These are phyloP conservation scores for Nomia melanderi DNA, from an alignment of 1,140 invertebrate species.

Conservation along the genomic window DNA sequence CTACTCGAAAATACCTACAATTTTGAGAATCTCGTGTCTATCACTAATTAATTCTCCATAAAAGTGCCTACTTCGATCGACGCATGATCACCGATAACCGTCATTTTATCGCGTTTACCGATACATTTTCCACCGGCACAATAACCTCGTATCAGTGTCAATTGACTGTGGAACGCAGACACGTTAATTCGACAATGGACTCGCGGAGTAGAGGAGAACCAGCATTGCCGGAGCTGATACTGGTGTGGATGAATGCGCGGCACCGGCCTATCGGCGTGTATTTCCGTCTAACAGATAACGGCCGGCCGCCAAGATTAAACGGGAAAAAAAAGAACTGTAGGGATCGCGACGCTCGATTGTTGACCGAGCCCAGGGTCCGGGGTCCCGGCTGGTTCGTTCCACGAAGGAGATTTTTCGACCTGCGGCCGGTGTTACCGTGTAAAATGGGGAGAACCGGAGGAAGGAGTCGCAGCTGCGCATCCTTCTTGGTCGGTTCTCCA, in stretches of 20 bases:
- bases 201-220: background rate
- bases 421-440: constrained; percentile 35
- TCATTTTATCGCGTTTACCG: background rate
- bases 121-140: background rate
- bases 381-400: background rate
- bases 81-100: background rate
- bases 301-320: background rate
- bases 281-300: constrained; percentile 44
- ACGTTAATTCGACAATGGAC: background rate
- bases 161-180: constrained; percentile 2
- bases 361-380: background rate
- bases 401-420: constrained; percentile 49
- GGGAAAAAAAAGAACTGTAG: constrained; percentile 10
- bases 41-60: too few species aligned
- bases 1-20: too few species aligned
- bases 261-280: constrained; percentile 9
- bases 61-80: too few species aligned
- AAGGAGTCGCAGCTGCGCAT: constrained; percentile 61
- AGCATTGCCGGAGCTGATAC: background rate
- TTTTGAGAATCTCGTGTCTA: too few species aligned
- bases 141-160: constrained; percentile 1
- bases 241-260: background rate
- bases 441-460: constrained; percentile 32
- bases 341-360: background rate
- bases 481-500: constrained; percentile 71